Conservation (phyloP, 1,140 invertebrate genomes). For the Rhyzopertha dominica region DNA sequence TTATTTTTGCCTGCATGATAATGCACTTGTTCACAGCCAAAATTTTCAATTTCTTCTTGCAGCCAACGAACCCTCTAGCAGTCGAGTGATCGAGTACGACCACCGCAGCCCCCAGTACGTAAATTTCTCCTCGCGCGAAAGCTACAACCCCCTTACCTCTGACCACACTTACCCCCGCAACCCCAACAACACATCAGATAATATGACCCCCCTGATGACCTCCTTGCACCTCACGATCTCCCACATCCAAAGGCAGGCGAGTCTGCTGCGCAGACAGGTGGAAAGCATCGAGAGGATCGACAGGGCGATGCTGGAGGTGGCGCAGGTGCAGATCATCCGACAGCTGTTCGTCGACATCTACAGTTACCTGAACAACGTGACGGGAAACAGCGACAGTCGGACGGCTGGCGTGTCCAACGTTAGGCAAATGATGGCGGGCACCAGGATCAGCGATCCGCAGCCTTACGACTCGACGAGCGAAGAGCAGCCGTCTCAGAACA, state of each 20-base stretch:
- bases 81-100: too few relatives aligned
- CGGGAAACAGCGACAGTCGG: conserved; percentile 22
- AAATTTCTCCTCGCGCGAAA: too few relatives aligned
- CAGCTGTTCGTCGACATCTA: conserved; percentile 60
- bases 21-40: too few relatives aligned
- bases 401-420: conserved; percentile 37
- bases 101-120: too few relatives aligned
- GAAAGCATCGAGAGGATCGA: conserved; percentile 42
- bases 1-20: too few relatives aligned
- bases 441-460: conserved; percentile 42
- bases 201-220: conserved; percentile 35
- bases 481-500: conserved; percentile 15
- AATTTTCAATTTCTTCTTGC: too few relatives aligned
- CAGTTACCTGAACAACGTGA: conserved; percentile 47
- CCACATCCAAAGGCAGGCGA: conserved; percentile 40
- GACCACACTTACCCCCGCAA: conserved; percentile 44
- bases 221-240: conserved; percentile 39
- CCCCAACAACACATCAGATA: conserved; percentile 24
- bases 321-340: conserved; percentile 56
- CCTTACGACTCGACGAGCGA: conserved; percentile 31
- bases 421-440: conserved; percentile 44
- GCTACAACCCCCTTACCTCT: too few relatives aligned
- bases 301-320: conserved; percentile 46
- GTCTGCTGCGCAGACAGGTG: conserved; percentile 34
- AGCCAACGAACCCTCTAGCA: too few relatives aligned